Percentiles rank a stretch among this genome's conserved stretches.
phyloP scores from a whole-genome alignment of 2,113 vertebrate genomes.

The Callospermophilus lateralis region DNA sequence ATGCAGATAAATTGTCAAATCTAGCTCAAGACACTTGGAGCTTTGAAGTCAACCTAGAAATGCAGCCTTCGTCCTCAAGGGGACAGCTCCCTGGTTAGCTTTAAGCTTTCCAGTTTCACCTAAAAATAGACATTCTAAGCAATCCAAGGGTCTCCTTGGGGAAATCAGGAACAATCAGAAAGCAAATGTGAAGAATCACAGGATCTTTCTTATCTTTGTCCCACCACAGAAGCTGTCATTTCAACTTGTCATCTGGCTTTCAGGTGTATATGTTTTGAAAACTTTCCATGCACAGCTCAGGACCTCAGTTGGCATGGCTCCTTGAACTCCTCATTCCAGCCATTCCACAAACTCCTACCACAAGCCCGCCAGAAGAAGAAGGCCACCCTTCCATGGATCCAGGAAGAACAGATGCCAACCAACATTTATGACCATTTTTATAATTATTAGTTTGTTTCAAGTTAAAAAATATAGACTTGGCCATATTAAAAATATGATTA shows the following conservation, averaged over 20 bases:
- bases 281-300: not conserved
- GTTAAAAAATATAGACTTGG: not conserved
- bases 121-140: not conserved
- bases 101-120: not conserved
- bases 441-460: not conserved
- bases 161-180: not conserved
- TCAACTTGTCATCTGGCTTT: not conserved
- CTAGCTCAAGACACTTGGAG: not conserved
- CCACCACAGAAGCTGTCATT: rapidly evolving
- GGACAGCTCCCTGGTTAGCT: not conserved
- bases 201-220: not conserved
- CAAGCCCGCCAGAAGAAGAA: no score
- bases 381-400: rapidly evolving
- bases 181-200: not conserved
- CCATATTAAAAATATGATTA: not conserved
- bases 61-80: not conserved
- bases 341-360: not conserved
- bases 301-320: not conserved
- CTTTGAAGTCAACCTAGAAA: not conserved
- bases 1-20: not conserved
- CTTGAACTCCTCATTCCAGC: not conserved
- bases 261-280: not conserved
- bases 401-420: not conserved
- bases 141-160: not conserved
- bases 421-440: not conserved